A percentile compares a stretch with the other conserved stretches of the same genome.
Evolutionary conservation across 2,113 vertebrate species (phyloP).

Genomic region (Potamarius usumacintae): DNA sequence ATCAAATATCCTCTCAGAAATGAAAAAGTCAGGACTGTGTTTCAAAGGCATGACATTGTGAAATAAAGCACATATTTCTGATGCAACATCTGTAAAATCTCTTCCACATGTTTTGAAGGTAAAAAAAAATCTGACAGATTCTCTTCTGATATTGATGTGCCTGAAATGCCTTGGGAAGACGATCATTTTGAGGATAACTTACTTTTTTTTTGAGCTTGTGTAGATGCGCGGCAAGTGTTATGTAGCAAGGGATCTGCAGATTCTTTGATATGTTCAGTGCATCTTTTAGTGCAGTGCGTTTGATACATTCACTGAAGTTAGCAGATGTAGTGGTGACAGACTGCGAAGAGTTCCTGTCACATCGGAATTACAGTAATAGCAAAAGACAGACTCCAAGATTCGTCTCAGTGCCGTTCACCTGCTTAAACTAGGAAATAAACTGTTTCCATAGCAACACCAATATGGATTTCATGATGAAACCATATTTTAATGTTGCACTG

Average conservation of each 20-base stretch:
- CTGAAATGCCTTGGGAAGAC: background rate
- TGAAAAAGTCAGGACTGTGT: background rate
- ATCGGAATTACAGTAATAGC: background rate
- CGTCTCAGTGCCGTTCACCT: background rate
- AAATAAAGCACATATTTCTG: background rate
- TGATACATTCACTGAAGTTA: conserved; percentile 2
- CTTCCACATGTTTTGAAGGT: background rate
- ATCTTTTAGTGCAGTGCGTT: background rate
- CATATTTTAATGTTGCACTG: background rate
- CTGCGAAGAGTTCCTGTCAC: background rate
- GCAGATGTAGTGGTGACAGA: conserved; percentile 6
- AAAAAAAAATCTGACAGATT: background rate
- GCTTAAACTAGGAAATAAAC: background rate
- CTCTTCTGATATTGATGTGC: background rate
- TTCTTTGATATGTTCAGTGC: background rate
- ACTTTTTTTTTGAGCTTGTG: background rate
- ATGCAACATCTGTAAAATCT: background rate
- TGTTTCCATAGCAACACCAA: background rate
- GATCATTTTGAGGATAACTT: background rate
- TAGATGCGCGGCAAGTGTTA: background rate
- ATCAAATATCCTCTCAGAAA: conserved; percentile 15
- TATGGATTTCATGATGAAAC: background rate
- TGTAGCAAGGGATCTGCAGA: background rate
- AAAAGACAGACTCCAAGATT: background rate
- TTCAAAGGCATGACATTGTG: background rate